Evolutionary conservation across 2,888 invertebrate genomes (phyloP), one percentile per base, ranked within the genome.

Genomic region (Stegophylla sp.): DNA sequence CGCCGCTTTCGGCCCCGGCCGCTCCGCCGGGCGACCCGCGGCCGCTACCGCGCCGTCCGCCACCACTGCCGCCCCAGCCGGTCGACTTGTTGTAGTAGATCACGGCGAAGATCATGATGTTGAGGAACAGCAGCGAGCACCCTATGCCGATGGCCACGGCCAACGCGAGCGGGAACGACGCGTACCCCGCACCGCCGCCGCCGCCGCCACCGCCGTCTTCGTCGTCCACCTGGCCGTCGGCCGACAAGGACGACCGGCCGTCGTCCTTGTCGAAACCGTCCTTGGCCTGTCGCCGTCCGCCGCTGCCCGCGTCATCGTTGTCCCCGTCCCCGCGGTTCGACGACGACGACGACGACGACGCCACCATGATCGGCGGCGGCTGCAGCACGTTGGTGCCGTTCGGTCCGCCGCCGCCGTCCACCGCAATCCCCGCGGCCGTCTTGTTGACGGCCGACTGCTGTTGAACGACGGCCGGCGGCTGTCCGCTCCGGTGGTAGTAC

Each of bases 101-200:
- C 4, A 93, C 94, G 72, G 94, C 94, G 86, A 94, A 94, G 85
- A 94, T 93, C 72, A 94, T 88, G 74, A 94, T 92, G 87, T 94
- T 94, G 41, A 94, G 88, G 84, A 94, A 92, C 81, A 94, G 88
- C 82, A 94, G 87, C 0, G 93, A 91, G 74, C 92, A 96, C 56
- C 97, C 97, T 83, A 97, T 96, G 69, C 96, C 97, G 84, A 97
- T 95, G 23, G 96, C 96, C 0, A 96, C 95, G 86, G 95, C 95
- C 17, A 96, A 88, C 1, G 96, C 96, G 4, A 96, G 95, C 0
- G 94, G 94, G 85, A 96, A 96, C 0, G 94, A 94, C 0, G 95
- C 94, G 85, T 95, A 95, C 1, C 94, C 94, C 84, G 94, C 94
- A 86, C 94, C 94, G 66, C 83, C 84, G 13, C 82, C 82, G 56